These are phyloP conservation scores for Andrena chrysosceles DNA, from an alignment of 2,888 invertebrate species.

Conservation along the genomic window DNA sequence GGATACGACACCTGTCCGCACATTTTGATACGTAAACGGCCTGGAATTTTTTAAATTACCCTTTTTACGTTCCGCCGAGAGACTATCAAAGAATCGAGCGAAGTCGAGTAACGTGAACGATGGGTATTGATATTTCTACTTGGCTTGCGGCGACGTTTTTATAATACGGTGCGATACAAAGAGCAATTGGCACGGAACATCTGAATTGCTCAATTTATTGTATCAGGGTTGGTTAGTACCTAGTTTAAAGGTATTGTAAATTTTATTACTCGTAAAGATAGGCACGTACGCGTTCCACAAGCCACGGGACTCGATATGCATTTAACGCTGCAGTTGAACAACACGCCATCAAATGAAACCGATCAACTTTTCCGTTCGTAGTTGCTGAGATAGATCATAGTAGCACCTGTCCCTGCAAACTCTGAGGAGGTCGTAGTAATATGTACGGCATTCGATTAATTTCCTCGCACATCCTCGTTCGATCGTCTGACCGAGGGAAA, in stretches of 20 bases:
- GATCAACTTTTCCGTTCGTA: constrained; percentile 37
- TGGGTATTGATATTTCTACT: constrained; percentile 57
- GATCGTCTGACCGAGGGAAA: background rate
- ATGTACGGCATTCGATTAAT: constrained; percentile 12
- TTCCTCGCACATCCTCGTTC: background rate
- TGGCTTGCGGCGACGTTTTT: constrained; percentile 65
- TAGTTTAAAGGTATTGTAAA: constrained; percentile 52
- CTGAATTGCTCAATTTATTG: constrained; percentile 64
- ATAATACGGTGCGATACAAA: constrained; percentile 56
- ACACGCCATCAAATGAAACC: constrained; percentile 27
- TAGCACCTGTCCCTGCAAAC: constrained; percentile 3
- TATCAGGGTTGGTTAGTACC: constrained; percentile 53
- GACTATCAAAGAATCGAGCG: constrained; percentile 63
- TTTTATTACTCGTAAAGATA: constrained; percentile 55
- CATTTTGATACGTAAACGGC: constrained; percentile 58
- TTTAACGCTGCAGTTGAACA: constrained; percentile 8
- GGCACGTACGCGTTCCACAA: constrained; percentile 47
- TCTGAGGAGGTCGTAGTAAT: constrained; percentile 11
- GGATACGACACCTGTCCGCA: constrained; percentile 39
- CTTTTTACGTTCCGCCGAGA: constrained; percentile 42
- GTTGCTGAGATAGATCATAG: constrained; percentile 10
- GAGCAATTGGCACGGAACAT: constrained; percentile 64
- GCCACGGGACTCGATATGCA: constrained; percentile 35
- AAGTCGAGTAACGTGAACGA: constrained; percentile 37
- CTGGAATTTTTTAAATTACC: constrained; percentile 41